Evolutionary conservation across 2,797 vertebrate species (phyloP).

Genomic region (Neostethus bicornis): DNA sequence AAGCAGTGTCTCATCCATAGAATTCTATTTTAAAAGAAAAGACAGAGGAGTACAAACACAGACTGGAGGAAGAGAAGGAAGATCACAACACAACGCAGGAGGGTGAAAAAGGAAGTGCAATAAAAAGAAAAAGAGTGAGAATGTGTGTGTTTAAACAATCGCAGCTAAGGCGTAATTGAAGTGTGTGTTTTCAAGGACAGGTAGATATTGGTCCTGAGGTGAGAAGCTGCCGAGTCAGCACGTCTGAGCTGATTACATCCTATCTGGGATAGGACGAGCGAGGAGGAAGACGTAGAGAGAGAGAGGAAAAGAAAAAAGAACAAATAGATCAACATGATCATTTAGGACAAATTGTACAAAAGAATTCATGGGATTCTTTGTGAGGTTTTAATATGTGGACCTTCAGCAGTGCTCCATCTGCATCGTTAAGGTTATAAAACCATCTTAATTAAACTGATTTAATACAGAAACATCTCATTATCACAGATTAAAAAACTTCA

Average conservation of each 20-base stretch:
- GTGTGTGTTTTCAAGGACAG: conserved; percentile 76
- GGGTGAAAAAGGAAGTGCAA: background rate
- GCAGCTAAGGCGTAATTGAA: conserved; percentile 63
- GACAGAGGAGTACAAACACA: background rate
- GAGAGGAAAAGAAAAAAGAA: background rate
- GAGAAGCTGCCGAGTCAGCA: conserved; percentile 70
- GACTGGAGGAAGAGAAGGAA: background rate
- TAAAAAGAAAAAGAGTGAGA: conserved; percentile 7
- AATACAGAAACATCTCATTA: too few relatives aligned
- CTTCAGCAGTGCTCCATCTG: too few relatives aligned
- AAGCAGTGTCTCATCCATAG: too few relatives aligned
- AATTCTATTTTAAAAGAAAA: too few relatives aligned
- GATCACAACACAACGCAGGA: too few relatives aligned
- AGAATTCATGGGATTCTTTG: too few relatives aligned
- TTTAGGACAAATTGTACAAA: too few relatives aligned
- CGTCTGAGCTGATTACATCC: conserved; percentile 65
- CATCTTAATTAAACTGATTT: too few relatives aligned
- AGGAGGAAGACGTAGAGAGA: conserved; percentile 1
- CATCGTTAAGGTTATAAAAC: too few relatives aligned
- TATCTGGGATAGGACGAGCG: conserved; percentile 20
- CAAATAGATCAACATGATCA: too few relatives aligned
- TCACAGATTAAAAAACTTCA: too few relatives aligned
- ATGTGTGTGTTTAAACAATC: conserved; percentile 55
- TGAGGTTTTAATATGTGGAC: too few relatives aligned
- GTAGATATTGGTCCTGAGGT: conserved; percentile 66